phyloP scores from a whole-genome alignment of 2,888 invertebrate genomes.

The Rhabditoides inermis region DNA sequence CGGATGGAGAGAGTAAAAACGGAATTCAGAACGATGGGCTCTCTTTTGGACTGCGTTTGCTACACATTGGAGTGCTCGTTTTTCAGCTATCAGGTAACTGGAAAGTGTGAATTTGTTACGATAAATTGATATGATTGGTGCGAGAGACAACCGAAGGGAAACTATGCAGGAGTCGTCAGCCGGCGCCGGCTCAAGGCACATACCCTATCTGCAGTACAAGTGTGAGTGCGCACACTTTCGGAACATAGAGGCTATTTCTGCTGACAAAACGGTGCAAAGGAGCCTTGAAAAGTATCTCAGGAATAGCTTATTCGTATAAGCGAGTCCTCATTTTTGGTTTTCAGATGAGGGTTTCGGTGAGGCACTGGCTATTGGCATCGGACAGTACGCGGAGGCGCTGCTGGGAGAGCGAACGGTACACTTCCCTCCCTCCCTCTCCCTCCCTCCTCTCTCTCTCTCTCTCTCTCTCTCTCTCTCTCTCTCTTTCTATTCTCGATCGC shows the following conservation, averaged over 20 bases:
- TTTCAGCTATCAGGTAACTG: too few species aligned
- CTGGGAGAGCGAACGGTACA: slow-evolving; percentile 14
- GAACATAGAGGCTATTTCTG: too few species aligned
- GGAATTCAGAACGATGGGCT: slow-evolving; percentile 35
- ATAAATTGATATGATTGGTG: too few species aligned
- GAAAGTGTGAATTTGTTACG: too few species aligned
- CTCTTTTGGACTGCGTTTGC: slow-evolving; percentile 33
- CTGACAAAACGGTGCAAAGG: too few species aligned
- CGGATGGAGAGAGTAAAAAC: background rate
- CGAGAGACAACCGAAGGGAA: too few species aligned
- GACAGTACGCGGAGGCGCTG: slow-evolving; percentile 18
- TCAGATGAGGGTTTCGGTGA: slow-evolving; percentile 16
- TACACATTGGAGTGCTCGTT: slow-evolving; percentile 45
- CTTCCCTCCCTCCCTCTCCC: background rate
- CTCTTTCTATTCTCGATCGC: background rate
- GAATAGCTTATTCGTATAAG: too few species aligned
- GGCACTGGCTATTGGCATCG: slow-evolving; percentile 19
- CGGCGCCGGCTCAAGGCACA: too few species aligned
- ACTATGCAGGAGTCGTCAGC: too few species aligned
- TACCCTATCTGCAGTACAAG: slow-evolving; percentile 36
- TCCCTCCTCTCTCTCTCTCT: slow-evolving; percentile 1
- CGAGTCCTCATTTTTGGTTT: too few species aligned
- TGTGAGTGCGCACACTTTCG: slow-evolving; percentile 18
- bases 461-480: slow-evolving; percentile 2
- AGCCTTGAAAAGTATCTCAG: too few species aligned